Conservation (phyloP, 2,797 vertebrate species). For the Sphaeramia orbicularis region DNA sequence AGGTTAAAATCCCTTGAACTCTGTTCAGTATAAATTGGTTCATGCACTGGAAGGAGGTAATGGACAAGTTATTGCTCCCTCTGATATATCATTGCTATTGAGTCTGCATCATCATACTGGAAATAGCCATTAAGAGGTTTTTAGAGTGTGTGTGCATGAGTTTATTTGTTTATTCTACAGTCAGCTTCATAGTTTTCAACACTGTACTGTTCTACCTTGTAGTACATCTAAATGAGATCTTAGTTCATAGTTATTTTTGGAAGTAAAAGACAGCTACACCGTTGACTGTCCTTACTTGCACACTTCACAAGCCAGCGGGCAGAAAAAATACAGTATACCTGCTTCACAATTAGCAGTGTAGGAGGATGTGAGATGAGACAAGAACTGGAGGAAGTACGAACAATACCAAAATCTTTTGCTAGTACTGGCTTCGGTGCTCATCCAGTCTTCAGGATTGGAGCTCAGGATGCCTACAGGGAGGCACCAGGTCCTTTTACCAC, state of each 20-base stretch:
- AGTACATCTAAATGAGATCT: constrained; percentile 40
- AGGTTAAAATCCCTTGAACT: constrained; percentile 81
- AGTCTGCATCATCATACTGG: constrained; percentile 58
- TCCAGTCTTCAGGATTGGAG: constrained; percentile 35
- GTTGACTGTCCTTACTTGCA: constrained; percentile 49
- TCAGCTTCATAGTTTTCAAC: constrained; percentile 14
- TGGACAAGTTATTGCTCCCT: constrained; percentile 76
- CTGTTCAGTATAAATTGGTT: constrained; percentile 74
- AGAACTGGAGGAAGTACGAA: constrained; percentile 36
- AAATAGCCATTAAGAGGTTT: constrained; percentile 66
- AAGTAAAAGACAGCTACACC: constrained; percentile 46
- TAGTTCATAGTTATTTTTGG: constrained; percentile 56
- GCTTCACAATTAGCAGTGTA: constrained; percentile 62
- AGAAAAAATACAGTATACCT: constrained; percentile 44
- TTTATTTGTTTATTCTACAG: constrained; percentile 57
- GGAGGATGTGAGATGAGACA: constrained; percentile 62
- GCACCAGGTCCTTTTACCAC: constrained; percentile 43
- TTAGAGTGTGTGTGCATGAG: constrained; percentile 34
- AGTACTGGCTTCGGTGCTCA: constrained; percentile 13
- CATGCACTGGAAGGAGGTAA: constrained; percentile 69
- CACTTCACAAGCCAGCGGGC: constrained; percentile 51
- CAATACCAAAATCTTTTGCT: constrained; percentile 31
- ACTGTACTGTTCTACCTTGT: constrained; percentile 45
- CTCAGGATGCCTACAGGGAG: constrained; percentile 31
- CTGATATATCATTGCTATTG: constrained; percentile 68